These are phyloP conservation scores for Muscina levida DNA, from an alignment of 2,888 invertebrate genomes.

Conservation along the genomic window DNA sequence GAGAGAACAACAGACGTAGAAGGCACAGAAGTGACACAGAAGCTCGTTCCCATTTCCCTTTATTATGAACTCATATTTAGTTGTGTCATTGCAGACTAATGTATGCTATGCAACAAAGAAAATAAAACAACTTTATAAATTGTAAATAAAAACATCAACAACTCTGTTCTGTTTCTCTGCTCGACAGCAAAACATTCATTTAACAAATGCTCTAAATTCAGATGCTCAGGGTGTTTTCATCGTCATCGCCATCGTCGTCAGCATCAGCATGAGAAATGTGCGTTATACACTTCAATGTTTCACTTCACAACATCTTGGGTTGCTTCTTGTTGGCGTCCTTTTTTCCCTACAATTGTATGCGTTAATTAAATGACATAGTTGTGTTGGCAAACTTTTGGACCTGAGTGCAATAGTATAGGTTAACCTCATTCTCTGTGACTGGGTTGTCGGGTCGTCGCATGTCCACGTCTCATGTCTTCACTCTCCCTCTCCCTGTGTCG, in stretches of 20 bases:
- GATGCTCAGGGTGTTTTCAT: neutral
- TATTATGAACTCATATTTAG: too few species aligned
- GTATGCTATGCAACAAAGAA: neutral
- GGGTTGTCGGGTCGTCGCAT: neutral
- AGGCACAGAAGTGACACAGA: too few species aligned
- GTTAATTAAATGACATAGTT: conserved; percentile 65
- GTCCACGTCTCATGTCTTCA: conserved; percentile 11
- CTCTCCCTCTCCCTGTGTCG: conserved; percentile 1
- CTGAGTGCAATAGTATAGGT: conserved; percentile 17
- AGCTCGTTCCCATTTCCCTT: too few species aligned
- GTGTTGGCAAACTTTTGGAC: conserved; percentile 9
- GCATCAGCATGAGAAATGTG: neutral
- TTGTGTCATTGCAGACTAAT: too few species aligned
- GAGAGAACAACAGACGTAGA: too few species aligned
- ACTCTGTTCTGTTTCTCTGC: neutral
- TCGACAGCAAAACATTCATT: neutral
- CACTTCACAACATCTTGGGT: neutral
- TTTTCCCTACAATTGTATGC: conserved; percentile 24
- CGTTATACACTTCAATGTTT: too few species aligned
- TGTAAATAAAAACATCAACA: conserved; percentile 16
- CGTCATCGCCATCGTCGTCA: too few species aligned
- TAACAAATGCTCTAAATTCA: neutral
- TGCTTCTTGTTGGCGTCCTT: neutral
- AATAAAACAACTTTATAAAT: neutral
- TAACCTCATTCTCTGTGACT: neutral